These are phyloP conservation scores for Climacteris rufus DNA, from an alignment of 2,113 vertebrate genomes.

Conservation along the genomic window DNA sequence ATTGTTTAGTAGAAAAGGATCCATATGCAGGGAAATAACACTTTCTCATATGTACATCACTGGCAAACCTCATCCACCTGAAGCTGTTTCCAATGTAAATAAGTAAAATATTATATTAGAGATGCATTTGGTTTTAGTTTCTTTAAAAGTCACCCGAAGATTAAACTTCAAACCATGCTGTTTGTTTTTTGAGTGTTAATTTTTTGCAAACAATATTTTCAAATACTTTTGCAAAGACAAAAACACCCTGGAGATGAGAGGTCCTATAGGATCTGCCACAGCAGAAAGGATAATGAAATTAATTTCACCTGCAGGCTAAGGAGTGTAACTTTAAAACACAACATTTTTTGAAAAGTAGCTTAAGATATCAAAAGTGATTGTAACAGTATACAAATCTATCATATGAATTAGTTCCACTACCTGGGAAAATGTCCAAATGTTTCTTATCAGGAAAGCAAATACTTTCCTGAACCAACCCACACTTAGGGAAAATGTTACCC, in stretches of 20 bases:
- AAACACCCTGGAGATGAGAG: neutral
- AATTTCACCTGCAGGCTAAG: neutral
- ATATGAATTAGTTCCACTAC: neutral
- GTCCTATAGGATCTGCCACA: neutral
- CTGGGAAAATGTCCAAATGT: constrained; percentile 9
- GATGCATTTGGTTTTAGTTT: neutral
- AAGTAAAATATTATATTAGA: neutral
- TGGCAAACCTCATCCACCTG: neutral
- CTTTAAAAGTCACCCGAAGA: neutral
- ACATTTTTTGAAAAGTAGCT: neutral
- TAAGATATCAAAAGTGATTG: constrained; percentile 2
- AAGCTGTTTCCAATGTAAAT: neutral
- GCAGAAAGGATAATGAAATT: neutral
- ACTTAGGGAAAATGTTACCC: neutral
- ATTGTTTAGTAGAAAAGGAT: neutral
- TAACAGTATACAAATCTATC: neutral
- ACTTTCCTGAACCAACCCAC: neutral
- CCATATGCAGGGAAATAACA: neutral
- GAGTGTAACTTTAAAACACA: neutral
- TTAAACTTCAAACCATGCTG: neutral
- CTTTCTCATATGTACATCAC: neutral
- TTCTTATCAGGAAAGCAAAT: neutral
- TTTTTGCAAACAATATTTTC: neutral
- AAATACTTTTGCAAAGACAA: constrained; percentile 16
- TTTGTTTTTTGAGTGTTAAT: neutral